phyloP scores from a whole-genome alignment of 2,113 vertebrate species.

The Trichomycterus rosablanca region DNA sequence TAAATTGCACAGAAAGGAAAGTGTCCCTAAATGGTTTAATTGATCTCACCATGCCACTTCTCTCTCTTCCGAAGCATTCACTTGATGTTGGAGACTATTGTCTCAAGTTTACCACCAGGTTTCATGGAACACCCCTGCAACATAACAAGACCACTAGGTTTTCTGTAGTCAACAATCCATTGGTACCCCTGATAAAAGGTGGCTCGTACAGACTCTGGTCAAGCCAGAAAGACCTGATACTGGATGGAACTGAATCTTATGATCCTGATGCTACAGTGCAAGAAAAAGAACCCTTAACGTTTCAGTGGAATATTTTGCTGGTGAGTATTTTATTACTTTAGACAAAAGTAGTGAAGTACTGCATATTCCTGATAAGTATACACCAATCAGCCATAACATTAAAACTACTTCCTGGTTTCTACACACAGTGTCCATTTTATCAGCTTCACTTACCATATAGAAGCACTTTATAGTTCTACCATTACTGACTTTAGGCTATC shows the following conservation, averaged over 20 bases:
- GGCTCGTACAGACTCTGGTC: conserved; percentile 66
- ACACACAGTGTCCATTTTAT: too few species aligned
- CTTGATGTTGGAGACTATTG: conserved; percentile 62
- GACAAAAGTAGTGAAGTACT: too few species aligned
- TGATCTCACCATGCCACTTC: conserved; percentile 49
- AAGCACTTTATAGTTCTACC: too few species aligned
- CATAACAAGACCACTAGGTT: conserved; percentile 42
- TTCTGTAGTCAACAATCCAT: conserved; percentile 56
- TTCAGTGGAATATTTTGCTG: conserved; percentile 56
- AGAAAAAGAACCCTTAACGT: conserved; percentile 52
- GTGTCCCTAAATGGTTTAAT: conserved; percentile 34
- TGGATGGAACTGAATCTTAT: conserved; percentile 66
- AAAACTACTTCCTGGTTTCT: too few species aligned
- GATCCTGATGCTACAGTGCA: conserved; percentile 63
- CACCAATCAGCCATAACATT: too few species aligned
- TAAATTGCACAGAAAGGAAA: conserved; percentile 43
- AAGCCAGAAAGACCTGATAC: conserved; percentile 54
- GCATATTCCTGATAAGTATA: too few species aligned
- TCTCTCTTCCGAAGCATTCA: conserved; percentile 57
- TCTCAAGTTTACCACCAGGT: conserved; percentile 60
- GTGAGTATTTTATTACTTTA: too few species aligned
- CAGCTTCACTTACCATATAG: too few species aligned
- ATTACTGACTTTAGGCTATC: too few species aligned
- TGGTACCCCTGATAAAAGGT: conserved; percentile 66
- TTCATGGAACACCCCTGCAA: conserved; percentile 61